Evolutionary conservation across 1,140 invertebrate genomes (phyloP), one percentile per base, ranked within the genome.

Genomic region (Andrena cerasifolii): DNA sequence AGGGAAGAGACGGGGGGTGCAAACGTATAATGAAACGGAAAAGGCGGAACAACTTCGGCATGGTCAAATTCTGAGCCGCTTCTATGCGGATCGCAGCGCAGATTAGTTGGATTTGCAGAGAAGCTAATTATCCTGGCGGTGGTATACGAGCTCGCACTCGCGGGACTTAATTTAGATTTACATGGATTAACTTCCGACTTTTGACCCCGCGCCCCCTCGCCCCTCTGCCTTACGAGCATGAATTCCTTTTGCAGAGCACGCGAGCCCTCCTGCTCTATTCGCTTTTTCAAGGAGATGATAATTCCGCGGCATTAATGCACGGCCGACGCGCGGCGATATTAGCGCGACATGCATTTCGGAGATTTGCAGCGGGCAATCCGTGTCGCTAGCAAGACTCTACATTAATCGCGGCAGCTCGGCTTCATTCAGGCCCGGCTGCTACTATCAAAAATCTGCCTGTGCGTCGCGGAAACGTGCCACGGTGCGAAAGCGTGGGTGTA

Each of bases 101-200:
- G 73, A 76, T 76, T 76, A 76, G 73, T 76, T n/a, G 73, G 65
- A 76, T 76, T 76, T 56, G 43, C 53, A 54, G 73, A 49, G 73
- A 76, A 76, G 73, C 73, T 76, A 76, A 76, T 76, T 76, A 76
- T 76, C 65, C 65, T 47, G 24, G 53, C 63, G 26, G 53, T 21
- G 73, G 73, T 58, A 54, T 66, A 76, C 73, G 53, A 49, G 73
- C 61, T 54, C 61, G 71, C 51, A 65, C 73, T 67, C 73, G 73
- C 43, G 53, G 63, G 73, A 76, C 73, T 76, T 76, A 76, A 76
- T 76, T 76, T 76, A 76, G 73, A 76, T 63, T 72, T 78, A 78
- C 59, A 72, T 78, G 56, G 56, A 73, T 73, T 72, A 54, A 78
- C 75, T 70, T 43, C 28, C 67, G 45, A 71, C 58, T 71, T 71